These are phyloP conservation scores for Eilema depressum DNA, from an alignment of 2,888 invertebrate species.

Conservation along the genomic window DNA sequence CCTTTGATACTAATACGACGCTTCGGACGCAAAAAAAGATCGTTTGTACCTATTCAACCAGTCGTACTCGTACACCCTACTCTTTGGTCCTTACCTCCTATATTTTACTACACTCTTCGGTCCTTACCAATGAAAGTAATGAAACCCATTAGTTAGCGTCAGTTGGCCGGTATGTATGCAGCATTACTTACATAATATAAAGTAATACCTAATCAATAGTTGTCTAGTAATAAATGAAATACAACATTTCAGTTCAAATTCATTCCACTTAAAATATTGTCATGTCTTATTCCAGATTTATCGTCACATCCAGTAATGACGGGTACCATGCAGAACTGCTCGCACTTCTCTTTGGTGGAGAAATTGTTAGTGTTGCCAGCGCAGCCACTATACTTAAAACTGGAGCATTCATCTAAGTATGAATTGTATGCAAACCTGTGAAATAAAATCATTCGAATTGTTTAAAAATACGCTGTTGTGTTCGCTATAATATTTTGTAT, in stretches of 20 bases:
- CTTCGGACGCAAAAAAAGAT: too few relatives aligned
- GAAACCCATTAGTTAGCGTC: too few relatives aligned
- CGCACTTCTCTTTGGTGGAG: neutral
- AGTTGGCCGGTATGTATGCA: too few relatives aligned
- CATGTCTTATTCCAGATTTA: neutral
- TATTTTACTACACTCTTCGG: too few relatives aligned
- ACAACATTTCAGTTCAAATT: neutral
- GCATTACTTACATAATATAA: too few relatives aligned
- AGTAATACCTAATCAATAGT: too few relatives aligned
- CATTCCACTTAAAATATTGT: neutral
- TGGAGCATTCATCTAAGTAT: neutral
- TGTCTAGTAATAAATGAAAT: neutral
- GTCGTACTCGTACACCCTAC: too few relatives aligned
- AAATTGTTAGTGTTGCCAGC: conserved; percentile 12
- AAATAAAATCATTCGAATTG: neutral
- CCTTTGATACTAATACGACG: too few relatives aligned
- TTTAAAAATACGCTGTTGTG: too few relatives aligned
- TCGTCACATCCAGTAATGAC: neutral
- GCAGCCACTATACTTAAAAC: conserved; percentile 5
- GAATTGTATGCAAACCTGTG: conserved; percentile 16
- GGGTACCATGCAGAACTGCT: conserved; percentile 6
- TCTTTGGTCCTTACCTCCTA: too few relatives aligned
- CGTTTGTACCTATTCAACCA: too few relatives aligned
- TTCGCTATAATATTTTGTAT: neutral
- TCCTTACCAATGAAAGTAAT: too few relatives aligned